These are phyloP conservation scores for Brachionus rubens DNA, from an alignment of 1,140 invertebrate species.

Conservation along the genomic window DNA sequence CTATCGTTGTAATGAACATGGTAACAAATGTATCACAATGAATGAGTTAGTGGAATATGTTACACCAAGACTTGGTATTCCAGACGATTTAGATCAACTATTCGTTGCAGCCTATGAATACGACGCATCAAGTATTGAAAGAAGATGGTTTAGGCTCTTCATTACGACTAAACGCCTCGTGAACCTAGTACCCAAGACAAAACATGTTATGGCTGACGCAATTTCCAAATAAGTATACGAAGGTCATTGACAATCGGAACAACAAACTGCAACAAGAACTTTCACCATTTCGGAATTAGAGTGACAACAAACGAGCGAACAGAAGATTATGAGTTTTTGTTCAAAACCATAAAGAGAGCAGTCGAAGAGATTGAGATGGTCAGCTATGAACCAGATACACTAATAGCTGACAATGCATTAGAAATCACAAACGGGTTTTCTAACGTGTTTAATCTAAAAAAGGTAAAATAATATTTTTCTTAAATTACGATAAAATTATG, in stretches of 20 bases:
- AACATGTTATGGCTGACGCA: neutral
- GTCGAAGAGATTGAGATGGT: neutral
- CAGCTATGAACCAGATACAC: neutral
- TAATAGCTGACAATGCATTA: neutral
- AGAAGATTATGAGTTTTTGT: conserved; percentile 8
- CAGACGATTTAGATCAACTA: neutral
- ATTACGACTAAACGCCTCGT: neutral
- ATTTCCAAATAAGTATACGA: neutral
- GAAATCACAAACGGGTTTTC: conserved; percentile 20
- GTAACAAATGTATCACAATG: neutral
- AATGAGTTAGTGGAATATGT: neutral
- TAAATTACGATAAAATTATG: neutral
- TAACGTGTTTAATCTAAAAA: neutral
- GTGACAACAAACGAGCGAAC: neutral
- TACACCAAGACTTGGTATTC: neutral
- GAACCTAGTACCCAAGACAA: neutral
- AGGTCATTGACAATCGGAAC: neutral
- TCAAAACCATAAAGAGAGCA: neutral
- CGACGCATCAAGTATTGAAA: conserved; percentile 13
- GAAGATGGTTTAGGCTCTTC: neutral
- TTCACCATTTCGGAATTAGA: neutral
- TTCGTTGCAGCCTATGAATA: conserved; percentile 11
- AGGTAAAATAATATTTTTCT: neutral
- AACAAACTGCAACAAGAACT: neutral
- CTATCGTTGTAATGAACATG: neutral